Percentiles rank a stretch among this genome's conserved stretches.
These are phyloP conservation scores for Sapayoa aenigma DNA, from an alignment of 2,113 vertebrate species.

Conservation along the genomic window DNA sequence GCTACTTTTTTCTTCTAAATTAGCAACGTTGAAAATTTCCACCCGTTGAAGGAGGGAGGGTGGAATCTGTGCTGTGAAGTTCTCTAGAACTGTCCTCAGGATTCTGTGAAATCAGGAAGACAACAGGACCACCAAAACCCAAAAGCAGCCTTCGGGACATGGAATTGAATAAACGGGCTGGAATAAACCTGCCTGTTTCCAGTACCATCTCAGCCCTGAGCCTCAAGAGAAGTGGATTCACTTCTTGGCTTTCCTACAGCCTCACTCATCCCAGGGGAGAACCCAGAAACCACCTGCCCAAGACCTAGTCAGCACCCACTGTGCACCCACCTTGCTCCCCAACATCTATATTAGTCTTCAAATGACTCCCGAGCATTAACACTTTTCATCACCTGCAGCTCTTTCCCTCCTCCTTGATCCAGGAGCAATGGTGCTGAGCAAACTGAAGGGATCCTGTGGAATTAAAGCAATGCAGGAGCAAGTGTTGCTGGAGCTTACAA, in stretches of 20 bases:
- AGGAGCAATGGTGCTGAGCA: not conserved
- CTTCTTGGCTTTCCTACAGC: not conserved
- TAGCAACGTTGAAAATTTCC: not conserved
- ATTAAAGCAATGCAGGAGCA: not conserved
- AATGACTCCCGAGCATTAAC: too few species aligned
- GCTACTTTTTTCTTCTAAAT: not conserved
- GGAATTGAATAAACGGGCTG: too few species aligned
- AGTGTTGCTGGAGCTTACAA: not conserved
- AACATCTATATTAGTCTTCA: not conserved
- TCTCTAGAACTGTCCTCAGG: not conserved
- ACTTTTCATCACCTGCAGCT: not conserved
- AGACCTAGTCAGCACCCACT: fast-evolving
- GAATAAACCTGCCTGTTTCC: not conserved
- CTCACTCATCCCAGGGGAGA: not conserved
- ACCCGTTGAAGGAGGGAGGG: not conserved
- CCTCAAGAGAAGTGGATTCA: not conserved
- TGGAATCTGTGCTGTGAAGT: fast-evolving
- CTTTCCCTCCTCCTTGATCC: fast-evolving
- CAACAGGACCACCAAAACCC: not conserved
- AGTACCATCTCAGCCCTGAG: not conserved
- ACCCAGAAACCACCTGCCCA: not conserved
- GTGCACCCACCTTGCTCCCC: too few species aligned
- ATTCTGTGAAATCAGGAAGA: not conserved
- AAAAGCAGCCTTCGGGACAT: not conserved
- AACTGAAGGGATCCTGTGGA: not conserved